Evolutionary conservation across 2,797 vertebrate genomes (phyloP), one percentile per base, ranked within the genome.

Genomic region (Glyptemys insculpta): DNA sequence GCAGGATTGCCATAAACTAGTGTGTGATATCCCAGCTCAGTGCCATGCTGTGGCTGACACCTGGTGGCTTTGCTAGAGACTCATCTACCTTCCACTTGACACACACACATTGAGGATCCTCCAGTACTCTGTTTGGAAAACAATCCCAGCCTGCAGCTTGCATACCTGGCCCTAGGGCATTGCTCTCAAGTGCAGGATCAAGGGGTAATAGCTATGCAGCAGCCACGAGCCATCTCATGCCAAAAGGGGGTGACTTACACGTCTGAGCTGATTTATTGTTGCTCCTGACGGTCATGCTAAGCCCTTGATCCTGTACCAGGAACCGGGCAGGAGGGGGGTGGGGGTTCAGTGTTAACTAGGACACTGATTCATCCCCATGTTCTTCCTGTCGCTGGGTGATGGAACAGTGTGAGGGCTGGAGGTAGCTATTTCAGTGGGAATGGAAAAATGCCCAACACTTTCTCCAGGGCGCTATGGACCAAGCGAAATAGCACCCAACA

Each of bases 361-460:
- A 37, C 79, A 27, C 49, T 52, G 31, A 25, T 19, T 23, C 79
- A 8, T 72, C 52, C 11, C 12, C 49, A 23, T n/a, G 57, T 23
- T 15, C 49, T n/a, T 31, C 34, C 34, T 0, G 1, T 37, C 27
- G 81, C 1, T 0, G 0, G 79, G 83, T 2, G 52, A 34, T 2
- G 8, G 21, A 68, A 87, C 68, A 86, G 76, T n/a, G 81, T 37
- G 5, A n/a, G n/a, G 0, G 1, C 74, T 4, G 7, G 5, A 54
- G 81, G 37, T 81, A 56, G 65, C 0, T 0, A 54, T 16, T n/a
- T 4, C 56, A 41, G 5, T 15, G 52, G 78, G 27, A 23, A 1
- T 50, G 44, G 80, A 18, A 52, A 62, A 31, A 15, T 3, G 2
- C 12, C 1, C 15, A 8, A 57, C 11, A 21, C 12, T 92, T 34